phyloP scores from a whole-genome alignment of 2,113 vertebrate species.

The Antechinus flavipes region DNA sequence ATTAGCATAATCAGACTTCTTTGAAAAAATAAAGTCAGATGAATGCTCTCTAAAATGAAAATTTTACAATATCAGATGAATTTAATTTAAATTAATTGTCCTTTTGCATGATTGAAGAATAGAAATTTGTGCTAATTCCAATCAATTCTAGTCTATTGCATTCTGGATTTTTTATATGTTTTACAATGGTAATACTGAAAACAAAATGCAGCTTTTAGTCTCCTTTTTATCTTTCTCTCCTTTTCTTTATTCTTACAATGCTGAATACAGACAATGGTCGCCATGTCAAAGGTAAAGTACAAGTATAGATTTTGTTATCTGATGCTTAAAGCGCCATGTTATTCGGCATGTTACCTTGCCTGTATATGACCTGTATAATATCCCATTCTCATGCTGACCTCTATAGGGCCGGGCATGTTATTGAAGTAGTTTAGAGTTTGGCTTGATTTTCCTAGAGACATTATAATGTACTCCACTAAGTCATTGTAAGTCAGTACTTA shows the following conservation, averaged over 20 bases:
- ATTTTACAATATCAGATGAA: slow-evolving; percentile 28
- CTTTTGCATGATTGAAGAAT: slow-evolving; percentile 39
- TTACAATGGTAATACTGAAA: slow-evolving; percentile 54
- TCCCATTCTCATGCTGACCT: slow-evolving; percentile 79
- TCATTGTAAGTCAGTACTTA: slow-evolving; percentile 56
- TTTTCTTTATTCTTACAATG: slow-evolving; percentile 80
- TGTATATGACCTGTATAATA: slow-evolving; percentile 86
- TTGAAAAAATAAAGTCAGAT: slow-evolving; percentile 50
- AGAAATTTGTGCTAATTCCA: slow-evolving; percentile 36
- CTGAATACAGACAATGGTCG: slow-evolving; percentile 96
- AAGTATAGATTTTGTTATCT: slow-evolving; percentile 61
- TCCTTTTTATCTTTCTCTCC: slow-evolving; percentile 82
- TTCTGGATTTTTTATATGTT: slow-evolving; percentile 70
- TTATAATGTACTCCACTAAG: slow-evolving; percentile 61
- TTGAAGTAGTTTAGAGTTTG: slow-evolving; percentile 64
- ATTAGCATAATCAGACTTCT: background rate
- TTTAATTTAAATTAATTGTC: slow-evolving; percentile 19
- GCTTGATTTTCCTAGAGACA: slow-evolving; percentile 73
- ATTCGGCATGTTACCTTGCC: slow-evolving; percentile 84
- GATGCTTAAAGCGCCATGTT: slow-evolving; percentile 79
- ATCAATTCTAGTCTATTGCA: slow-evolving; percentile 45
- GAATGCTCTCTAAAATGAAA: slow-evolving; percentile 25
- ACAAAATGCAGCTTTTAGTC: slow-evolving; percentile 81
- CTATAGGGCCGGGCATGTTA: slow-evolving; percentile 69
- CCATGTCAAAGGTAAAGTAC: slow-evolving; percentile 96